Evolutionary conservation across 2,797 vertebrate species (phyloP).

Genomic region (Poeciliopsis paucimaculata): DNA sequence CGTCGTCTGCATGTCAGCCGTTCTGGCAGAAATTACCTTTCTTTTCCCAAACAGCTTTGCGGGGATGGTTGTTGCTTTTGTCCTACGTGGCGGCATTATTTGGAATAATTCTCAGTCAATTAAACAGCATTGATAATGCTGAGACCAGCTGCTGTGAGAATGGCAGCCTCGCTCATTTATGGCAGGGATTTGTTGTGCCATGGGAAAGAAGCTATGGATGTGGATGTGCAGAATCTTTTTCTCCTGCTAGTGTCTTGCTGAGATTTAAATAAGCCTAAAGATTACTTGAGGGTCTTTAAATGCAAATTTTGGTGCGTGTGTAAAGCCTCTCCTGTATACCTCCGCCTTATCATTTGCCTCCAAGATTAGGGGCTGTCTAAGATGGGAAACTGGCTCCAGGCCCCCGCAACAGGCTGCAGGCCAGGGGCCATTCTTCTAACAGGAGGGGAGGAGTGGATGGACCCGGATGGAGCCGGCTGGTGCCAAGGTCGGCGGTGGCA

Average conservation of each 20-base stretch:
- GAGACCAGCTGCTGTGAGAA: slow-evolving; percentile 62
- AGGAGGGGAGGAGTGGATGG: slow-evolving; percentile 27
- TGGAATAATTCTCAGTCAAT: slow-evolving; percentile 71
- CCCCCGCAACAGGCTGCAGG: slow-evolving; percentile 71
- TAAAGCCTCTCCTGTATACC: slow-evolving; percentile 80
- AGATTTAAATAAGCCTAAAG: slow-evolving; percentile 84
- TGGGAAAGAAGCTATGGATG: slow-evolving; percentile 74
- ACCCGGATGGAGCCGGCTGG: slow-evolving; percentile 28
- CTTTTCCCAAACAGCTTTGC: slow-evolving; percentile 49
- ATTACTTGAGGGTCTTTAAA: slow-evolving; percentile 84
- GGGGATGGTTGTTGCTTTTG: slow-evolving; percentile 48
- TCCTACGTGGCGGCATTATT: slow-evolving; percentile 67
- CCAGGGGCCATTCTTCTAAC: slow-evolving; percentile 72
- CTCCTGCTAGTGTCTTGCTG: slow-evolving; percentile 76
- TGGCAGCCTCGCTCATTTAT: slow-evolving; percentile 63
- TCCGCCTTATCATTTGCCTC: slow-evolving; percentile 80
- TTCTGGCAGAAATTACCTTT: slow-evolving; percentile 32
- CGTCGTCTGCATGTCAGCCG: slow-evolving; percentile 48
- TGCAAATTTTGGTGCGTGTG: slow-evolving; percentile 79
- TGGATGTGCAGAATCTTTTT: slow-evolving; percentile 66
- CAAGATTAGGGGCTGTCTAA: slow-evolving; percentile 80
- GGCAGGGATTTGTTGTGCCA: slow-evolving; percentile 72
- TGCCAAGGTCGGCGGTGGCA: slow-evolving; percentile 73
- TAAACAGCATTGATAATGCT: slow-evolving; percentile 76
- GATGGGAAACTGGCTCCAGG: slow-evolving; percentile 74